Evolutionary conservation across 2,113 vertebrate species (phyloP), one percentile per base, ranked within the genome.

Genomic region (Dromaius novaehollandiae): DNA sequence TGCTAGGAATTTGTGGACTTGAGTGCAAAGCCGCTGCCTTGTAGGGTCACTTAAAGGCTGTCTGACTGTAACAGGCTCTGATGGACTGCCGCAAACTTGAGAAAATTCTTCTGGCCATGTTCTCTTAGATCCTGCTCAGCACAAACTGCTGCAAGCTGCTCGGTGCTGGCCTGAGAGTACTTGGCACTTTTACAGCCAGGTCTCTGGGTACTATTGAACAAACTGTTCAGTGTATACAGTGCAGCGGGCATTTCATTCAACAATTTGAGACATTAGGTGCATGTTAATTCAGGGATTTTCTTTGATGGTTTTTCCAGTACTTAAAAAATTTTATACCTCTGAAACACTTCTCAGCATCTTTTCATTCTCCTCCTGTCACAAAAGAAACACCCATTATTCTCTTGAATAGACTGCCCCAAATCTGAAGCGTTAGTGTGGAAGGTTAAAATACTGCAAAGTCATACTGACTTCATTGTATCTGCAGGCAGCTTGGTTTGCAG

Each of bases 391-490:
- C 5, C 2, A 2, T 87, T 95, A 9, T 78, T 25, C 34, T 93
- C 60, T 92, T 68, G 38, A 61, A 30, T 50, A 42, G 32, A 10
- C 18, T 77, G 30, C 32, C 44, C 32, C 8, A 16, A 82, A 84
- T 87, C 13, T 21, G 28, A 48, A 38, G 51, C 44, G 74, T 87
- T 76, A 51, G 76, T 90, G 15, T 50, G 38, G 85, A 87, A 64
- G 21, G 6, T 78, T 80, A 82, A 70, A 96, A 85, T 89, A 81
- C 64, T 94, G 88, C 76, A 75, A 28, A 94, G 74, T 94, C 92
- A 92, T 79, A 44, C 58, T 87, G 89, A 64, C 74, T 95, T 90
- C 9, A 0, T 69, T 76, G 42, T 40, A n/a, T 79, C 78, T 91
- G 80, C 82, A 89, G 71, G 26, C 36, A 86, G 76, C 53, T 85